A percentile compares a stretch with the other conserved stretches of the same genome.
Conservation (phyloP, 2,113 vertebrate species). For the Phocoena phocoena region DNA sequence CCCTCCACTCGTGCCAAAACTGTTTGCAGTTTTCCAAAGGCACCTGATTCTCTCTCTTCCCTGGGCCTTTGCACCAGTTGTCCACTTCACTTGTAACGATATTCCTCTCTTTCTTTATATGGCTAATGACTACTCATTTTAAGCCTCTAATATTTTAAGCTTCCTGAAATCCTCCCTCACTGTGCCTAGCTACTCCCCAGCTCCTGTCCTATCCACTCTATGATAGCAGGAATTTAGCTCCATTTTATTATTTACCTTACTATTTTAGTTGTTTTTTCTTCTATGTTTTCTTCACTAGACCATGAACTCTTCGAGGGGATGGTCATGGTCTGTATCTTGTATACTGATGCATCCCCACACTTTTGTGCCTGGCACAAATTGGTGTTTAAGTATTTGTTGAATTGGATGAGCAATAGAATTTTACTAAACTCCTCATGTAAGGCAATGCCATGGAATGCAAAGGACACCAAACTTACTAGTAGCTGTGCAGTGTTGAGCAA, state of each 20-base stretch:
- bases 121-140: background rate
- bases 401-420: background rate
- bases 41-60: background rate
- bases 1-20: background rate
- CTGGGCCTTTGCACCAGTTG: background rate
- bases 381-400: slow-evolving; percentile 16
- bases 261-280: background rate
- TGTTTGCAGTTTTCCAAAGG: background rate
- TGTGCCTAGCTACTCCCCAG: background rate
- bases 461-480: background rate
- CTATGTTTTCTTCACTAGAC: background rate
- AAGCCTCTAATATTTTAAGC: background rate
- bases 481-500: background rate
- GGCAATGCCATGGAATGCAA: background rate
- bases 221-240: background rate
- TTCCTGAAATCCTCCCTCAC: background rate
- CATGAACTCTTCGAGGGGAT: background rate
- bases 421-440: background rate
- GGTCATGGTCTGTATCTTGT: background rate
- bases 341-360: background rate
- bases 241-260: background rate
- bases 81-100: background rate
- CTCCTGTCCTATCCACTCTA: background rate
- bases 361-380: background rate
- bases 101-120: background rate